phyloP scores from a whole-genome alignment of 92 coral and sea anemone species.

The Parazoanthus darwini region DNA sequence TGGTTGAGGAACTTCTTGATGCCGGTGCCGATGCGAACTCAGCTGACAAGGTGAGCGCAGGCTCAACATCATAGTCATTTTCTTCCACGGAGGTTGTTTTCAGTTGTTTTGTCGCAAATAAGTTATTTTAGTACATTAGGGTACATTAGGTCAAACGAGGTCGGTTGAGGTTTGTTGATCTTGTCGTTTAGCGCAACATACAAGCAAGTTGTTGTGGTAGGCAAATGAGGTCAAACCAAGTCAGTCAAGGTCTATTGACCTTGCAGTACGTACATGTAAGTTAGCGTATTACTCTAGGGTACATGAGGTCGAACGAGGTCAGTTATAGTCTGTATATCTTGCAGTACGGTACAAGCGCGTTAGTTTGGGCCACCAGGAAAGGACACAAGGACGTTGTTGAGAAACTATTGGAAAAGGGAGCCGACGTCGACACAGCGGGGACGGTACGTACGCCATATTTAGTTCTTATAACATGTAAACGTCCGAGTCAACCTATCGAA shows the following conservation, averaged over 20 bases:
- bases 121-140: too few species aligned
- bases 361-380: slow-evolving; percentile 97
- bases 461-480: background rate
- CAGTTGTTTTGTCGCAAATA: too few species aligned
- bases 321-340: background rate
- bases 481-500: too few species aligned
- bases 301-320: background rate
- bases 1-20: slow-evolving; percentile 80
- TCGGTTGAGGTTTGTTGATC: background rate
- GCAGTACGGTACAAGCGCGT: slow-evolving; percentile 95
- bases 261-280: too few species aligned
- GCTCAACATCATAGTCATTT: background rate
- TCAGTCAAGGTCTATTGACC: too few species aligned
- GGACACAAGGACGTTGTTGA: slow-evolving; percentile 86
- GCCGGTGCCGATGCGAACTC: slow-evolving; percentile 94
- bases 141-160: background rate
- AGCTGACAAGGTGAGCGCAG: slow-evolving; percentile 79
- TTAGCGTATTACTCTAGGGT: too few species aligned
- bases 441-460: slow-evolving; percentile 79
- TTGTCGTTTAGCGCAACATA: background rate
- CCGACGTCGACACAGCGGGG: slow-evolving; percentile 84
- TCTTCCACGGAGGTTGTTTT: too few species aligned
- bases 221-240: background rate
- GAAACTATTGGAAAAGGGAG: slow-evolving; percentile 76
- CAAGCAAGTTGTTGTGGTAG: too few species aligned